A percentile compares a stretch with the other conserved stretches of the same genome.
phyloP scores from a whole-genome alignment of 1,140 invertebrate species.

The Elysia chlorotica region DNA sequence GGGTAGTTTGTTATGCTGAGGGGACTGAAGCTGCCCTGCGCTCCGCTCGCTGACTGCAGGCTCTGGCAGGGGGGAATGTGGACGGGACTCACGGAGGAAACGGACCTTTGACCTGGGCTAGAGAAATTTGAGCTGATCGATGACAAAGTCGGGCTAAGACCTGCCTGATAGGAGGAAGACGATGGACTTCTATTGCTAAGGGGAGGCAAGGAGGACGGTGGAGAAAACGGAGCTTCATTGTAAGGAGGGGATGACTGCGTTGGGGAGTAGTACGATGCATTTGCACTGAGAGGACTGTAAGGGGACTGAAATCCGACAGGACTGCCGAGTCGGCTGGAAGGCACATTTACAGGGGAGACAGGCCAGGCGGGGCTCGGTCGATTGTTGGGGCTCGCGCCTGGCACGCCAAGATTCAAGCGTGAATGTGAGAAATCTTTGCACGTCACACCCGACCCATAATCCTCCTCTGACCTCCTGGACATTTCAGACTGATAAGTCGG shows the following conservation, averaged over 20 bases:
- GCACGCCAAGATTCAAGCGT: too few species aligned
- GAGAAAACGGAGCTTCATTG: not conserved
- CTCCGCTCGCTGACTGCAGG: not conserved
- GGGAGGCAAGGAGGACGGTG: not conserved
- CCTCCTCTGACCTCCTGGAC: slow-evolving; percentile 17
- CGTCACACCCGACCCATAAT: slow-evolving; percentile 18
- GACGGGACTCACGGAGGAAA: not conserved
- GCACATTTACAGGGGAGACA: not conserved
- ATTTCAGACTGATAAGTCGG: slow-evolving; percentile 28
- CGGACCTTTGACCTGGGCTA: not conserved
- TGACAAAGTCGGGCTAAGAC: slow-evolving; percentile 1
- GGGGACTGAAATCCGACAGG: not conserved
- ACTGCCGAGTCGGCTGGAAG: not conserved
- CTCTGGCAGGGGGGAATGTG: not conserved
- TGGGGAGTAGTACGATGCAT: slow-evolving; percentile 31
- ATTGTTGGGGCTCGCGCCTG: too few species aligned
- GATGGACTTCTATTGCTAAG: too few species aligned
- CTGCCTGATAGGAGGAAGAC: not conserved
- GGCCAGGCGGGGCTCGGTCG: too few species aligned
- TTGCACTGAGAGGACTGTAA: slow-evolving; percentile 33
- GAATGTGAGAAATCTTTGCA: slow-evolving; percentile 16
- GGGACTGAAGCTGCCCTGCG: too few species aligned
- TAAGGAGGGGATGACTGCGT: slow-evolving; percentile 18
- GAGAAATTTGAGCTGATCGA: not conserved
- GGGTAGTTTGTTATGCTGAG: too few species aligned